Evolutionary conservation across 2,797 vertebrate species (phyloP).

Genomic region (Todus mexicanus): DNA sequence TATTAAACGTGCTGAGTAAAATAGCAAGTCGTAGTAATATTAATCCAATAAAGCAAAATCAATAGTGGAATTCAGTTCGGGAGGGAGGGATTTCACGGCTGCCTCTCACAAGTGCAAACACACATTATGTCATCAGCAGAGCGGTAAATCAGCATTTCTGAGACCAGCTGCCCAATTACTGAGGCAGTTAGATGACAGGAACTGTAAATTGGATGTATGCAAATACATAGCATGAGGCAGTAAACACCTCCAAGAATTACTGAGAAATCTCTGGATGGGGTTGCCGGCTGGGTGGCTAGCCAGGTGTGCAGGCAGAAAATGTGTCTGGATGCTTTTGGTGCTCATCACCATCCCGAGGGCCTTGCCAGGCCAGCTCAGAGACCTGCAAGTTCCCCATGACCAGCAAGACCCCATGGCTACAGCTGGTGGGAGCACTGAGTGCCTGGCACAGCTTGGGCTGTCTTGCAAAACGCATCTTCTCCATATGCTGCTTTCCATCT

Average conservation of each 20-base stretch:
- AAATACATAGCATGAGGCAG: slow-evolving; percentile 19
- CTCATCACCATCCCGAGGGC: background rate
- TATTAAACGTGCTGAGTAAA: background rate
- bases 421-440: fast-evolving
- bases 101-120: background rate
- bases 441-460: background rate
- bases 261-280: background rate
- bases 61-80: background rate
- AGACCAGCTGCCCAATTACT: slow-evolving; percentile 52
- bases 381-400: background rate
- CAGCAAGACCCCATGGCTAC: background rate
- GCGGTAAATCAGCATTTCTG: slow-evolving; percentile 43
- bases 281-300: fast-evolving
- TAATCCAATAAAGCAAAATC: background rate
- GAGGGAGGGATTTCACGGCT: background rate
- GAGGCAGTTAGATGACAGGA: background rate
- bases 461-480: fast-evolving
- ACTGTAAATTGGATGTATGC: slow-evolving; percentile 44
- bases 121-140: slow-evolving; percentile 35
- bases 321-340: background rate
- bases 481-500: background rate
- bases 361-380: background rate
- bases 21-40: background rate
- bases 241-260: slow-evolving; percentile 22
- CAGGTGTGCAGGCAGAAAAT: background rate